Conservation (phyloP, 2,797 vertebrate species). For the Clarias fuscus region DNA sequence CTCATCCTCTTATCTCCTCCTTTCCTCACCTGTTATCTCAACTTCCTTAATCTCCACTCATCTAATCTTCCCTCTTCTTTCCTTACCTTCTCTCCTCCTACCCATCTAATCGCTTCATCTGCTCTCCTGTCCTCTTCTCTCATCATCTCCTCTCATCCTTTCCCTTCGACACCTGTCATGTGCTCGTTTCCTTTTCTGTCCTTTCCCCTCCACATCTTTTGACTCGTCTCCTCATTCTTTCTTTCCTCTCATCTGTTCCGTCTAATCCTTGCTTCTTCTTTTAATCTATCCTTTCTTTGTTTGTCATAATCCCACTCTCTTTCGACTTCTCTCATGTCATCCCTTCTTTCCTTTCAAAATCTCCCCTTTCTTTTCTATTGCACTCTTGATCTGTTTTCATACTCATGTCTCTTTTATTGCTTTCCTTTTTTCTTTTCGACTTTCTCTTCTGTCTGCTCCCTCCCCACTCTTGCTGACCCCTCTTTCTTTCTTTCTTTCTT, state of each 20-base stretch:
- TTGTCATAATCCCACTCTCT: neutral
- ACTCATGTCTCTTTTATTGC: conserved; percentile 54
- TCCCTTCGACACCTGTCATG: neutral
- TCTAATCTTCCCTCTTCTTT: neutral
- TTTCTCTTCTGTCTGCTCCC: neutral
- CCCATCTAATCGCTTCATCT: neutral
- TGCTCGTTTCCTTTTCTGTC: neutral
- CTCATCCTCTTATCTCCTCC: neutral
- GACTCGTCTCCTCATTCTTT: neutral
- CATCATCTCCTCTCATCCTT: neutral
- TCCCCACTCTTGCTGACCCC: neutral
- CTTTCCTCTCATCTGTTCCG: too few relatives aligned
- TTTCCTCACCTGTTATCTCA: neutral
- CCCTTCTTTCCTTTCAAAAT: neutral
- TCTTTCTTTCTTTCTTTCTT: neutral
- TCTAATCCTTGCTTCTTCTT: neutral
- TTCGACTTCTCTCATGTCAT: neutral
- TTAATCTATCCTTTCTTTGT: too few relatives aligned
- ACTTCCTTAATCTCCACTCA: neutral
- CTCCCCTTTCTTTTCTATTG: conserved; percentile 54
- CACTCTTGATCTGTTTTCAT: conserved; percentile 28
- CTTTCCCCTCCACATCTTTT: neutral
- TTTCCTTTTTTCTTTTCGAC: conserved; percentile 48
- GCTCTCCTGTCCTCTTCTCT: neutral
- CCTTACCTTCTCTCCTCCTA: neutral